phyloP scores from a whole-genome alignment of 1,140 invertebrate genomes.

The Pomacea maculata region DNA sequence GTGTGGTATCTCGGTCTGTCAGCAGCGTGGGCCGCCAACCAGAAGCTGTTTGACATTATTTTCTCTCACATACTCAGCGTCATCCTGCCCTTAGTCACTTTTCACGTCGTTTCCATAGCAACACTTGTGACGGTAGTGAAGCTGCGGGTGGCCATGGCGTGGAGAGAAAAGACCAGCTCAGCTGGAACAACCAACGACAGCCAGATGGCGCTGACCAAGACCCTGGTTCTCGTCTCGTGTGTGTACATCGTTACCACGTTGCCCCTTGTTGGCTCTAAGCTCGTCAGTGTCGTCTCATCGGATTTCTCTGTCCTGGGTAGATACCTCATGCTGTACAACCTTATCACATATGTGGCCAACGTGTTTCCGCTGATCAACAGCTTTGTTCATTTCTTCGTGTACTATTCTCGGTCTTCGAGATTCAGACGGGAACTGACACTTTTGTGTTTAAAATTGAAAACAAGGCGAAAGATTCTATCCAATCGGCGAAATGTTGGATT shows the following conservation, averaged over 20 bases:
- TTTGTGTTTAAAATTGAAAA: neutral
- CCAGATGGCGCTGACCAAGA: neutral
- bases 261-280: neutral
- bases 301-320: neutral
- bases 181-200: neutral
- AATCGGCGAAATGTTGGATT: no score
- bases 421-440: neutral
- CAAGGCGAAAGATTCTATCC: no score
- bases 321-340: neutral
- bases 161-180: neutral
- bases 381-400: neutral
- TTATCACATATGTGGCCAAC: neutral
- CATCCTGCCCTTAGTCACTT: neutral
- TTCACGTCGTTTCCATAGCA: conserved; percentile 11
- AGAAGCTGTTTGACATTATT: no score
- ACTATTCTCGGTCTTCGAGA: no score
- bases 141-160: neutral
- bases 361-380: neutral
- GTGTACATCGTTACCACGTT: neutral
- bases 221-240: neutral
- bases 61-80: neutral
- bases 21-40: no score
- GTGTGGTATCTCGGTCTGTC: no score
- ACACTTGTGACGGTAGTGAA: neutral
- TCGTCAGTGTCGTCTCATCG: neutral